Base-by-base conservation (phyloP, 2,113 vertebrate species). In the Trematomus loennbergii region DNA sequence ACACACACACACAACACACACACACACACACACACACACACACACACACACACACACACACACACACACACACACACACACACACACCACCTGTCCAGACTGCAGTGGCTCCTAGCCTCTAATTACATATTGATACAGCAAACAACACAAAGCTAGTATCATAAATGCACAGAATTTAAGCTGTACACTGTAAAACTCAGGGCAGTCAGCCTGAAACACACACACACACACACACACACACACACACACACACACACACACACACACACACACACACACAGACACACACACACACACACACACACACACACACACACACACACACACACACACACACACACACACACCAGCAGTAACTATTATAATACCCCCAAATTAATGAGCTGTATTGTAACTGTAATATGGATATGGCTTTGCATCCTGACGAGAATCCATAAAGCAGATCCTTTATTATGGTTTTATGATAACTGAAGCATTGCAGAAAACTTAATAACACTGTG, bases 111-210 rank as follows among this genome's bases (percentile, higher is more conserved):
- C 62, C 74, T 83, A 66, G 78, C 22, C 84, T 92, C 77, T 87
- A 88, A 90, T 89, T 89, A 91, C 84, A 92, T 79, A 85, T 84
- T 90, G 87, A 89, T 90, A 90, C 64, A 84, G 80, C 75, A 85
- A 87, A 71, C 73, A 85, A 58, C 81, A 83, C 74, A 79, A 80
- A 82, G 75, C 73, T 60, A 40, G 33, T 74, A 81, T 83, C 82
- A 85, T 64, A 87, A 87, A 65, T 62, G 68, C 79, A 87, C 36
- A 67, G 68, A 81, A 67, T 40, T 57, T 40, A 84, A 83, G 69
- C 60, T 66, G 72, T 10, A 55, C 36, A 58, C 67, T 36, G 43
- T 82, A 63, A 72, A 52, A n/a, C 54, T 40, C 11, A 2, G 36
- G 33, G 66, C 53, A 68, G 36, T 53, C 65, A 46, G 59, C 33